These are phyloP conservation scores for Ondatra zibethicus DNA, from an alignment of 2,113 vertebrate genomes.

Conservation along the genomic window DNA sequence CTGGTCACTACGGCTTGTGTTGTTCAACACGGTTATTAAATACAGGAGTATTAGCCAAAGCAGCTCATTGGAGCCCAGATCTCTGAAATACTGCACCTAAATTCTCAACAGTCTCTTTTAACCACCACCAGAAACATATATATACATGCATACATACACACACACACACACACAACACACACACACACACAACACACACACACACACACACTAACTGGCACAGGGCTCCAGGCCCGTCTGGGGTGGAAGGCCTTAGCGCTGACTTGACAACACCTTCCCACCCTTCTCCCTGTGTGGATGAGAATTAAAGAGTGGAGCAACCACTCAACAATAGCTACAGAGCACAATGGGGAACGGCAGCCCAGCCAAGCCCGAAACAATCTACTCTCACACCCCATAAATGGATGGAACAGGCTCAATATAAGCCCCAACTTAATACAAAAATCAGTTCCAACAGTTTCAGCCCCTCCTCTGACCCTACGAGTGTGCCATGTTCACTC, in stretches of 20 bases:
- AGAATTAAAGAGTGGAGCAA: background rate
- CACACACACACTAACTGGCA: background rate
- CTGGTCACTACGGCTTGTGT: background rate
- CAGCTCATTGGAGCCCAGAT: background rate
- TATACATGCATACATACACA: no score
- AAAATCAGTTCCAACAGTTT: background rate
- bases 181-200: no score
- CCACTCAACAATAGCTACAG: background rate
- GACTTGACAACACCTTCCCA: background rate
- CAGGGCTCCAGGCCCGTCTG: background rate
- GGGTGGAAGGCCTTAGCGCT: background rate
- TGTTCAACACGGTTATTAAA: background rate
- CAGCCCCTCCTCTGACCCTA: constrained; percentile 16
- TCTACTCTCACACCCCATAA: background rate
- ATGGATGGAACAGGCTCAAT: background rate
- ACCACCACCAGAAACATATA: background rate
- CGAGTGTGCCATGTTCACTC: background rate
- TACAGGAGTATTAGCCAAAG: background rate
- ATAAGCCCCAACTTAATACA: background rate
- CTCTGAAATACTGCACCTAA: background rate
- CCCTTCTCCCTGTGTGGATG: background rate
- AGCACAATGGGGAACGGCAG: background rate
- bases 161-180: no score
- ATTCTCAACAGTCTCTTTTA: background rate
- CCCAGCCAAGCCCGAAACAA: background rate